Percentiles rank a stretch among this genome's conserved stretches.
phyloP scores from a whole-genome alignment of 1,140 invertebrate genomes.

The Dreissena rostriformis region DNA sequence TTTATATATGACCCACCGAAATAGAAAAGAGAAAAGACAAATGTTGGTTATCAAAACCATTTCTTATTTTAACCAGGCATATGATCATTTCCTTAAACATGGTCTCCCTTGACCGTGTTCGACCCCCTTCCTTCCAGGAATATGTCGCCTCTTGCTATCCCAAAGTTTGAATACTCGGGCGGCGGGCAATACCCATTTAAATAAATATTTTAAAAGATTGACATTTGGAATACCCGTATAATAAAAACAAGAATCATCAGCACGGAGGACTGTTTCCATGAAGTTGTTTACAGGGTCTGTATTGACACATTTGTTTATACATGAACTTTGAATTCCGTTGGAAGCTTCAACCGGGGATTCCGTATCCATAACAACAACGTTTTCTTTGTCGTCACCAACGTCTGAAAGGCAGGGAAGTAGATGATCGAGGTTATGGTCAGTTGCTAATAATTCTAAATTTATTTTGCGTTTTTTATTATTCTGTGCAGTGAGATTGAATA shows the following conservation, averaged over 20 bases:
- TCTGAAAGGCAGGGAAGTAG: not conserved
- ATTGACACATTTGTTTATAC: not conserved
- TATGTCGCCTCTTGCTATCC: constrained; percentile 15
- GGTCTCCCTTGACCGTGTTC: not conserved
- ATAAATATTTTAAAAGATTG: constrained; percentile 6
- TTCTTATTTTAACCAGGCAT: constrained; percentile 21
- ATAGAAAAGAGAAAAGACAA: constrained; percentile 19
- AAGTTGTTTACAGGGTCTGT: not conserved
- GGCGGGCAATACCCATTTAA: constrained; percentile 14
- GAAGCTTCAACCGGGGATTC: not conserved
- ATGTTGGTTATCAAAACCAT: constrained; percentile 14
- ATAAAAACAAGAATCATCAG: constrained; percentile 37
- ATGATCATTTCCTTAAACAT: constrained; percentile 34
- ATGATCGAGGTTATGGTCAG: not conserved
- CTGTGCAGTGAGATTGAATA: not conserved
- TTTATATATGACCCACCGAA: constrained; percentile 19
- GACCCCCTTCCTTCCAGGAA: constrained; percentile 23
- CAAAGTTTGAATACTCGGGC: constrained; percentile 21
- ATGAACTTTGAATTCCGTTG: not conserved
- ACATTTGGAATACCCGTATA: constrained; percentile 23
- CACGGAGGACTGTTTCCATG: not conserved
- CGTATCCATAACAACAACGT: not conserved
- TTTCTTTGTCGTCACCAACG: not conserved
- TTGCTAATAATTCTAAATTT: not conserved
- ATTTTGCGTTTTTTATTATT: too few species aligned